phyloP scores from a whole-genome alignment of 2,113 vertebrate genomes.

The Microcebus ravelobensis region DNA sequence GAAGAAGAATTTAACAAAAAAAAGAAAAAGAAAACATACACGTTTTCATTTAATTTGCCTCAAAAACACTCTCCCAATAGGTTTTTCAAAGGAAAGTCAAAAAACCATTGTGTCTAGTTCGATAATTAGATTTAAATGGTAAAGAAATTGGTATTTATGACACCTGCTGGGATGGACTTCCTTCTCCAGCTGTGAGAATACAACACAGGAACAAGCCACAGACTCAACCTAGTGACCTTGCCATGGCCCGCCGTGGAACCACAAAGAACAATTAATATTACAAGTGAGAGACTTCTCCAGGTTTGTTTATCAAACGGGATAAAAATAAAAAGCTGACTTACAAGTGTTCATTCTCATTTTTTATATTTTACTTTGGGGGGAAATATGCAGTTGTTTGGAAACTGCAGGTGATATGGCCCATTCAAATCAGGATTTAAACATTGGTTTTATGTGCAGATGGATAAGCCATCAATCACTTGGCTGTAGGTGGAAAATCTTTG shows the following conservation, averaged over 20 bases:
- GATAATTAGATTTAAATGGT: neutral
- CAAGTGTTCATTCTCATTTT: slow-evolving; percentile 67
- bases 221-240: neutral
- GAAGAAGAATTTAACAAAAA: slow-evolving; percentile 21
- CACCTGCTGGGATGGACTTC: neutral
- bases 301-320: neutral
- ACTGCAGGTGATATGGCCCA: slow-evolving; percentile 80
- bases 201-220: neutral
- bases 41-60: neutral
- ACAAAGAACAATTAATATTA: neutral
- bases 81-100: neutral
- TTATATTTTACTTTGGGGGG: slow-evolving; percentile 47
- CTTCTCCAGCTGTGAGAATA: neutral
- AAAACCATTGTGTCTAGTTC: neutral
- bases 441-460: slow-evolving; percentile 85
- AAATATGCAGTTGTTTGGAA: slow-evolving; percentile 77
- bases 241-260: neutral
- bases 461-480: slow-evolving; percentile 86
- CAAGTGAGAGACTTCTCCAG: neutral
- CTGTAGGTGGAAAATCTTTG: slow-evolving; percentile 87
- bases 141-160: neutral
- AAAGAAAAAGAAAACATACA: neutral
- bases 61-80: neutral
- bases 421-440: slow-evolving; percentile 77
- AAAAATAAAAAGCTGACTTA: slow-evolving; percentile 48